Conservation (phyloP, 2,888 invertebrate species). For the Trichogramma dendrolimi region DNA sequence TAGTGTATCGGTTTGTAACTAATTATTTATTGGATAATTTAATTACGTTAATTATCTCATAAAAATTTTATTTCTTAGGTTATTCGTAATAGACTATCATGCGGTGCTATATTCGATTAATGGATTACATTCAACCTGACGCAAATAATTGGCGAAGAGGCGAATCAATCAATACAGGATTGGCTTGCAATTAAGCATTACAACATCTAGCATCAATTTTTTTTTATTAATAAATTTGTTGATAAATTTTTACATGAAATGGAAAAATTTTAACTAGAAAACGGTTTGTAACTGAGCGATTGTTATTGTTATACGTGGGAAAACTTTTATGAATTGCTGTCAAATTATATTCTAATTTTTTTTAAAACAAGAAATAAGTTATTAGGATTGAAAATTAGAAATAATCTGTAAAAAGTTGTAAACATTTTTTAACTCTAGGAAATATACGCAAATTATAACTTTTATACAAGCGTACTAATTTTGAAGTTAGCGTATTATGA, state of each 20-base stretch:
- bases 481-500: too few species aligned
- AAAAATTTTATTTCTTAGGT: slow-evolving; percentile 33
- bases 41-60: not conserved
- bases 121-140: slow-evolving; percentile 77
- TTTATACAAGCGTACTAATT: too few species aligned
- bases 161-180: slow-evolving; percentile 69
- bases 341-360: too few species aligned
- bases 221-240: slow-evolving; percentile 57
- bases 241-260: slow-evolving; percentile 57
- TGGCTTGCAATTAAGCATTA: slow-evolving; percentile 65
- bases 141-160: slow-evolving; percentile 63
- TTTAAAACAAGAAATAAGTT: too few species aligned
- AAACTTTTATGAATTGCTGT: too few species aligned
- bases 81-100: slow-evolving; percentile 65
- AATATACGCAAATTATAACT: too few species aligned
- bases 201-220: slow-evolving; percentile 62
- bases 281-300: too few species aligned
- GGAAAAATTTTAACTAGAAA: slow-evolving; percentile 24
- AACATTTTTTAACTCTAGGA: too few species aligned
- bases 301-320: too few species aligned
- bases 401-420: too few species aligned
- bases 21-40: not conserved
- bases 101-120: slow-evolving; percentile 76
- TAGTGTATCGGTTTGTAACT: slow-evolving; percentile 13
- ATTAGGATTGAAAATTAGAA: too few species aligned